These are phyloP conservation scores for Esox niger DNA, from an alignment of 2,113 vertebrate genomes.

Conservation along the genomic window DNA sequence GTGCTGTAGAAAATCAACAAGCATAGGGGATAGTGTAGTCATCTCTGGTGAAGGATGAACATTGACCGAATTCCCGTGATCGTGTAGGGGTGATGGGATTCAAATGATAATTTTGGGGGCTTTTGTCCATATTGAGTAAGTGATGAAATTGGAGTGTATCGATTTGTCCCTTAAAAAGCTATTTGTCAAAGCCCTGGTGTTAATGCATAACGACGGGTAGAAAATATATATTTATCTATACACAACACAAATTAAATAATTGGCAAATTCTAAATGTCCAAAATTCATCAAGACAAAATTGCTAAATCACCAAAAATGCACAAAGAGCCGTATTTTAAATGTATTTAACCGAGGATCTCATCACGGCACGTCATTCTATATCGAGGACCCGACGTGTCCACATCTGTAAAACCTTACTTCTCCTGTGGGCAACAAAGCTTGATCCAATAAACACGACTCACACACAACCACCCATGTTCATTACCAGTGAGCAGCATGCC, in stretches of 20 bases:
- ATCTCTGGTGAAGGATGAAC: constrained; percentile 15
- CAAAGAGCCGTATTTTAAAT: too few species aligned
- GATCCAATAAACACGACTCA: background rate
- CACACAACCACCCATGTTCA: background rate
- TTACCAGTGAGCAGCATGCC: background rate
- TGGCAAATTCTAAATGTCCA: background rate
- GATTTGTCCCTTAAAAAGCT: constrained; percentile 45
- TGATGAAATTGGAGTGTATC: constrained; percentile 25
- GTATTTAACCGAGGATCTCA: background rate
- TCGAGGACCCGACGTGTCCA: background rate
- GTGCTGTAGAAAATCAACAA: background rate
- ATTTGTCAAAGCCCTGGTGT: constrained; percentile 35
- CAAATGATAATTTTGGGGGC: constrained; percentile 14
- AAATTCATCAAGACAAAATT: background rate
- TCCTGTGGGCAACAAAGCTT: too few species aligned
- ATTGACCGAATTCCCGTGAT: constrained; percentile 23
- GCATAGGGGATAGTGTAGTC: background rate
- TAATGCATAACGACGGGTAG: constrained; percentile 28
- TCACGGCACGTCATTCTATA: background rate
- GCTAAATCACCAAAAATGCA: constrained; percentile 1
- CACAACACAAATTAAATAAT: too few species aligned
- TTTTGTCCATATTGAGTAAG: constrained; percentile 18
- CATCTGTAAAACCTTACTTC: background rate
- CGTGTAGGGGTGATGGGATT: constrained; percentile 15
- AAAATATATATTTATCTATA: background rate